Base-by-base conservation (phyloP, 2,113 vertebrate species). In the Oryctolagus cuniculus region DNA sequence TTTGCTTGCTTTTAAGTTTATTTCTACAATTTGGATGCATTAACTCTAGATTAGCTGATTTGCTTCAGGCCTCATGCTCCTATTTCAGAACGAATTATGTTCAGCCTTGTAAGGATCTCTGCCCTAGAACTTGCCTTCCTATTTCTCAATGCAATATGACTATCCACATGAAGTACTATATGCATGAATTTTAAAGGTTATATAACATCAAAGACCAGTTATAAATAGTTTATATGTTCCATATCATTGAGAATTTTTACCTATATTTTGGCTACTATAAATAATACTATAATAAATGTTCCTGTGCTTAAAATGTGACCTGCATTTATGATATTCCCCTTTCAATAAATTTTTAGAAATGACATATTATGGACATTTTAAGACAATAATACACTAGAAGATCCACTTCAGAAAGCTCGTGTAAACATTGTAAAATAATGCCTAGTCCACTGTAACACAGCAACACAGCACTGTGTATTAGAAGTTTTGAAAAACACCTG, bases 291-390 rank as follows among this genome's bases (percentile, higher is more conserved):
- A 87, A 27, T 93, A 38, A 89, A 61, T 91, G 55, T 70, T 78
- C 49, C 75, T 85, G 10, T 74, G 25, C 36, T 58, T 70, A 79
- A 83, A 93, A 93, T 63, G 1, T 73, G 53, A 19, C 24, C 25
- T 73, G 27, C 6, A 83, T 77, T 27, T 94, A 66, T 87, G 15
- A 67, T 89, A 51, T 49, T 70, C 83, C 70, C 27, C 34, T 89
- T 93, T 64, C 51, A 63, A 80, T 87, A 81, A 95, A 89, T 34
- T 93, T 82, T 75, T 92, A 83, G 10, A 93, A 82, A 95, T 70
- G 55, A 51, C 91, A 79, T 80, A 87, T 36, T 70, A 87, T 77
- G 31, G 34, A 22, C 31, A 44, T 72, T 69, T 80, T 92, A 66
- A 82, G 69, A 21, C 51, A 87, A 70, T 63, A 80, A 72, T 85